Evolutionary conservation across 2,797 vertebrate species (phyloP).

Genomic region (Melanotaenia maccullochi): DNA sequence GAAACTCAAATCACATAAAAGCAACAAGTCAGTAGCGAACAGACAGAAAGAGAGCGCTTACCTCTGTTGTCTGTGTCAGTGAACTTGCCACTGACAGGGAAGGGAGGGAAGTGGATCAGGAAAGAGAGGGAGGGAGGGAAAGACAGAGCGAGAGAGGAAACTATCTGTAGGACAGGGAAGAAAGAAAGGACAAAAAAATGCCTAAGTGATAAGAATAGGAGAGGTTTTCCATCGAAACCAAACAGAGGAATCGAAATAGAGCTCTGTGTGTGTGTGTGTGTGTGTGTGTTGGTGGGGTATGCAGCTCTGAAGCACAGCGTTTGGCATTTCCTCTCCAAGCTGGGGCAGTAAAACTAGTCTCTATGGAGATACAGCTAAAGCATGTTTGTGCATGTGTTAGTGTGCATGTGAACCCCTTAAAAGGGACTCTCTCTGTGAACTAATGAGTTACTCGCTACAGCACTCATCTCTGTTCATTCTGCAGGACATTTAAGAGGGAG

Average conservation of each 20-base stretch:
- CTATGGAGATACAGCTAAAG: conserved; percentile 72
- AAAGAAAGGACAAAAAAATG: conserved; percentile 32
- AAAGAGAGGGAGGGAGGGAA: conserved; percentile 1
- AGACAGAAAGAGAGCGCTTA: conserved; percentile 58
- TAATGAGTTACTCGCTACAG: conserved; percentile 39
- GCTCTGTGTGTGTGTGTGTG: conserved; percentile 33
- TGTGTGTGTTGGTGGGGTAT: conserved; percentile 8
- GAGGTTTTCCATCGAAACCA: conserved; percentile 23
- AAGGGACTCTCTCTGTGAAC: conserved; percentile 46
- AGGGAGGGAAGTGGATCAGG: conserved; percentile 14
- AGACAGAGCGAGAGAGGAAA: neutral
- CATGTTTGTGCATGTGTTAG: conserved; percentile 48
- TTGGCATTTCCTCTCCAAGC: conserved; percentile 74
- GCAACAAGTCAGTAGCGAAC: conserved; percentile 2
- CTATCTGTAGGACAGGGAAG: conserved; percentile 8
- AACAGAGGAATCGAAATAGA: conserved; percentile 38
- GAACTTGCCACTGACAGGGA: conserved; percentile 51
- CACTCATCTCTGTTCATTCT: conserved; percentile 26
- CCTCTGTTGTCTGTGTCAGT: conserved; percentile 71
- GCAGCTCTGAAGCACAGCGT: conserved; percentile 39
- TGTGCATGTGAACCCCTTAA: conserved; percentile 52
- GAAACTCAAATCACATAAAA: conserved; percentile 25
- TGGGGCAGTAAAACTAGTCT: conserved; percentile 47
- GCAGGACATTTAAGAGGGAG: conserved; percentile 44
- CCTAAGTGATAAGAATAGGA: conserved; percentile 51